phyloP scores from a whole-genome alignment of 2,113 vertebrate genomes.

The Mus pahari region DNA sequence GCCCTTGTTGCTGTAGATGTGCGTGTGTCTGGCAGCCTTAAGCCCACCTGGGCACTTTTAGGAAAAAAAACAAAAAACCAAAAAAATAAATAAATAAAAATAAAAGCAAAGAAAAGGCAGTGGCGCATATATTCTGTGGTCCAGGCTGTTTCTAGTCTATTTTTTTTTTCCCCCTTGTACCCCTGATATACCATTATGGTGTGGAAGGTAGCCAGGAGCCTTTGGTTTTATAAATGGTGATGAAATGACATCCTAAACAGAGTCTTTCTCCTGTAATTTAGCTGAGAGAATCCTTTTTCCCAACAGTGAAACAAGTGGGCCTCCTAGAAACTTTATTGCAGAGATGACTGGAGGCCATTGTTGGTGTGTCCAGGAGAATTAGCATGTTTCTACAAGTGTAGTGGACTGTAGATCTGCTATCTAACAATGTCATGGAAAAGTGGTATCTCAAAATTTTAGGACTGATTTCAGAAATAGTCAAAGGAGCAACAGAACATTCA shows the following conservation, averaged over 20 bases:
- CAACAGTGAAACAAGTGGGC: slow-evolving; percentile 70
- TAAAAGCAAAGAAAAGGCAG: neutral
- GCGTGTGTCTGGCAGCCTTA: slow-evolving; percentile 82
- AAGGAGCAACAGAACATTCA: slow-evolving; percentile 31
- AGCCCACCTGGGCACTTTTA: slow-evolving; percentile 78
- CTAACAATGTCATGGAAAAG: slow-evolving; percentile 54
- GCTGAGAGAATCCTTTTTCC: slow-evolving; percentile 73
- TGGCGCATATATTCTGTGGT: slow-evolving; percentile 1
- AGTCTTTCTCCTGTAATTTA: slow-evolving; percentile 71
- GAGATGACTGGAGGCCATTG: slow-evolving; percentile 53
- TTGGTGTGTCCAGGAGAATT: slow-evolving; percentile 54
- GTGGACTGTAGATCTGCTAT: slow-evolving; percentile 60
- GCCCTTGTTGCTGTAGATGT: slow-evolving; percentile 74
- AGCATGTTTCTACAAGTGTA: slow-evolving; percentile 53
- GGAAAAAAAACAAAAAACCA: neutral
- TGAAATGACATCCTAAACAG: slow-evolving; percentile 44
- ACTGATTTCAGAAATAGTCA: slow-evolving; percentile 48
- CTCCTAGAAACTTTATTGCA: slow-evolving; percentile 59
- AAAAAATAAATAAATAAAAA: neutral
- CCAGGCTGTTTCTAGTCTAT: slow-evolving; percentile 52
- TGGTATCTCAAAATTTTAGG: slow-evolving; percentile 62
- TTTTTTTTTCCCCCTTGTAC: neutral
- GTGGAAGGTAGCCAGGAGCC: slow-evolving; percentile 55
- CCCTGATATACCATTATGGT: slow-evolving; percentile 26
- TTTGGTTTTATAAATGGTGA: slow-evolving; percentile 65